Evolutionary conservation across 1,140 invertebrate species (phyloP).

Genomic region (Drosophila nigrodunni): DNA sequence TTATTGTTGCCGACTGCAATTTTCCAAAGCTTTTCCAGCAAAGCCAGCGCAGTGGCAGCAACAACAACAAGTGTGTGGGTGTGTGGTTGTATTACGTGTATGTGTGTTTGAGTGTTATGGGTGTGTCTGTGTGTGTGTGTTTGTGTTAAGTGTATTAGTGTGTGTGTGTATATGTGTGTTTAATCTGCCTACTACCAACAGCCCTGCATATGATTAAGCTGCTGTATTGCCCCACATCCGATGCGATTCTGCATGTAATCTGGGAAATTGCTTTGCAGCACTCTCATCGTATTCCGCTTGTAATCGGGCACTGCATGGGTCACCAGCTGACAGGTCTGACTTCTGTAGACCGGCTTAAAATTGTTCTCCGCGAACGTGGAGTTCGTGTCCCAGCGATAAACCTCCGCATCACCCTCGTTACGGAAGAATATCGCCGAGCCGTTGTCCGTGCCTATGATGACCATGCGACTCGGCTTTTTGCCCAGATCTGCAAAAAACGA

Average conservation of each 20-base stretch:
- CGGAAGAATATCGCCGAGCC: slow-evolving; percentile 87
- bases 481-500: slow-evolving; percentile 85
- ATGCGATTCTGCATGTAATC: slow-evolving; percentile 87
- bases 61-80: slow-evolving; percentile 22
- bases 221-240: slow-evolving; percentile 87
- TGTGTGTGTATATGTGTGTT: slow-evolving; percentile 9
- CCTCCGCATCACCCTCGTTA: slow-evolving; percentile 86
- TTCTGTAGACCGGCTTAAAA: slow-evolving; percentile 86
- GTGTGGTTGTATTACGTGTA: slow-evolving; percentile 3
- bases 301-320: slow-evolving; percentile 87
- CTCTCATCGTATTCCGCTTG: slow-evolving; percentile 86
- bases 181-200: slow-evolving; percentile 67
- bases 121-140: slow-evolving; percentile 3
- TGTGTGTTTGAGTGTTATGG: slow-evolving; percentile 13
- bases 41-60: slow-evolving; percentile 39
- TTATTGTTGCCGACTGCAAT: slow-evolving; percentile 50
- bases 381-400: slow-evolving; percentile 88
- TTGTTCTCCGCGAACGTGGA: slow-evolving; percentile 85
- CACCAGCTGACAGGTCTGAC: slow-evolving; percentile 85
- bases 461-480: slow-evolving; percentile 85
- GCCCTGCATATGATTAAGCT: slow-evolving; percentile 85
- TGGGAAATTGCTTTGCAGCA: slow-evolving; percentile 88
- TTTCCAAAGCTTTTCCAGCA: slow-evolving; percentile 49
- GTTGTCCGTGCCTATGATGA: slow-evolving; percentile 88
- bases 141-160: not conserved